Evolutionary conservation across 2,888 invertebrate species (phyloP).

Genomic region (Brachyptera risi): DNA sequence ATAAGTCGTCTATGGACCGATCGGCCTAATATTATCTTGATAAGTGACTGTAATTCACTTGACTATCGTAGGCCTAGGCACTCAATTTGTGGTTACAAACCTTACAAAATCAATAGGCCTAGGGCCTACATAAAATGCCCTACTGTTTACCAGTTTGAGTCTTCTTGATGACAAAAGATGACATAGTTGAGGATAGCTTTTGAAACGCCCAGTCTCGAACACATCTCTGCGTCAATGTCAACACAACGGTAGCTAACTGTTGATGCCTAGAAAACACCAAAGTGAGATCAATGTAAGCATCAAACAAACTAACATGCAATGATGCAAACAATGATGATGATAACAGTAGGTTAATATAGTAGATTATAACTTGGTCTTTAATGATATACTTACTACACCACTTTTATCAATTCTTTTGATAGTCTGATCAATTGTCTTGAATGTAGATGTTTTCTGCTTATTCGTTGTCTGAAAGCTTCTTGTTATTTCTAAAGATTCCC

Average conservation of each 20-base stretch:
- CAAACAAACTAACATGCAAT: not conserved
- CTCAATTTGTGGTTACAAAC: no score
- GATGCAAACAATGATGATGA: constrained; percentile 4
- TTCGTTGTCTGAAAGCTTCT: constrained; percentile 63
- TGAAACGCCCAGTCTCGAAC: constrained; percentile 74
- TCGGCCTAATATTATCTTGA: no score
- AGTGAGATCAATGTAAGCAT: not conserved
- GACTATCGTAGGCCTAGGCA: no score
- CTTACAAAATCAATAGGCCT: no score
- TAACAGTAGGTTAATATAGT: no score
- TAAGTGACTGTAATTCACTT: no score
- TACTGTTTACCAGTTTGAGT: constrained; percentile 70
- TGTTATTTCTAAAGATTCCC: constrained; percentile 59
- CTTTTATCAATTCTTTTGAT: constrained; percentile 45
- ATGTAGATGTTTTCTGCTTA: constrained; percentile 49
- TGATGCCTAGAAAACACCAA: constrained; percentile 31
- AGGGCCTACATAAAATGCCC: no score
- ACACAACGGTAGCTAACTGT: constrained; percentile 61
- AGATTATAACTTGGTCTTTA: no score
- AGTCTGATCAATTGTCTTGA: constrained; percentile 64
- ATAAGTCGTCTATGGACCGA: no score
- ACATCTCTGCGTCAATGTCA: constrained; percentile 70
- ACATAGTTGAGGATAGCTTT: constrained; percentile 94
- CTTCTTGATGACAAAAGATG: constrained; percentile 98
- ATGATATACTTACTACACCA: constrained; percentile 37